phyloP scores from a whole-genome alignment of 1,140 invertebrate genomes.

The Harpegnathos saltator region DNA sequence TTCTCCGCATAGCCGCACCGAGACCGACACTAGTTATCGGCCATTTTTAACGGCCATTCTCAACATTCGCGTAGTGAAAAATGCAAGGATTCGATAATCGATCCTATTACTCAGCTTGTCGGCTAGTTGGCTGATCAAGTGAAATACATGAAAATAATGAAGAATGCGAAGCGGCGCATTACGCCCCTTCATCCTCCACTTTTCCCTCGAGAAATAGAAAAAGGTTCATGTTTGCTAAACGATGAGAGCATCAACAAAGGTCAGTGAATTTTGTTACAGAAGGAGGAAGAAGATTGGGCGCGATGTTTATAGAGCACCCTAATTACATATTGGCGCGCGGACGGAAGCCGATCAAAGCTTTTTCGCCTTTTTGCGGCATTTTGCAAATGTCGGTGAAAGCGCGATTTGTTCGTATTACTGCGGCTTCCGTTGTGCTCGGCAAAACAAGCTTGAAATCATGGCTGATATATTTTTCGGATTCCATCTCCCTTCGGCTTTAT shows the following conservation, averaged over 20 bases:
- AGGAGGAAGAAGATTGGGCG: neutral
- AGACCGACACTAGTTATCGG: neutral
- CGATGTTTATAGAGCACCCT: no score
- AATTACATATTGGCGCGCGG: no score
- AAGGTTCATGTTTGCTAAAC: neutral
- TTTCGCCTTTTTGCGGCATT: neutral
- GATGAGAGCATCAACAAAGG: neutral
- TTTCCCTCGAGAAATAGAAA: neutral
- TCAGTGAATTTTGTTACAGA: neutral
- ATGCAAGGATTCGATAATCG: no score
- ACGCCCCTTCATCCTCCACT: neutral
- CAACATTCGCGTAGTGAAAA: no score
- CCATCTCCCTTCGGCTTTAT: conserved; percentile 20
- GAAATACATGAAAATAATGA: neutral
- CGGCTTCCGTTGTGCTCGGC: neutral
- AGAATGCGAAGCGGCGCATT: neutral
- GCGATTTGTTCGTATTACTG: conserved; percentile 33
- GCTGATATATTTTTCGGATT: conserved; percentile 36
- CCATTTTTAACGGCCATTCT: neutral
- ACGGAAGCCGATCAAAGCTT: no score
- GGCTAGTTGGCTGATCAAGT: neutral
- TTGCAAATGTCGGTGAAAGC: neutral
- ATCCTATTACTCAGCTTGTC: neutral
- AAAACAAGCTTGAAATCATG: neutral
- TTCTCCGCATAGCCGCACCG: neutral